These are phyloP conservation scores for Xylocampa areola DNA, from an alignment of 2,888 invertebrate genomes.

Conservation along the genomic window DNA sequence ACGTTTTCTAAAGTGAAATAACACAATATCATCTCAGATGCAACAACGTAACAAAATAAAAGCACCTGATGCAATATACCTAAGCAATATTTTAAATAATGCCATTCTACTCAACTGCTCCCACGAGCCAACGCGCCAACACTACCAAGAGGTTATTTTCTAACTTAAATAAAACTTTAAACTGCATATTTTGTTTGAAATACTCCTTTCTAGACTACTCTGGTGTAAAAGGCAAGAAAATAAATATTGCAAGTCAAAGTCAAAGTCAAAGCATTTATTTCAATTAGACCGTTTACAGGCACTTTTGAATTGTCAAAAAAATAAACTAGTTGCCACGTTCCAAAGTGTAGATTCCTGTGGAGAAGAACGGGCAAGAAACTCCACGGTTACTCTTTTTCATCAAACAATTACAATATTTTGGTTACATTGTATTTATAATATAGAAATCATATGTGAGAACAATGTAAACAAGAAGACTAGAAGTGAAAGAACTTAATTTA, in stretches of 20 bases:
- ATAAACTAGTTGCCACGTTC: no score
- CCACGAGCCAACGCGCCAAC: conserved; percentile 20
- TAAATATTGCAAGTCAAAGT: conserved; percentile 8
- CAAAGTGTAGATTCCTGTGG: no score
- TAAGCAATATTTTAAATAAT: conserved; percentile 46
- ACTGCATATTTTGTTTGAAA: conserved; percentile 28
- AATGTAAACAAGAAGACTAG: no score
- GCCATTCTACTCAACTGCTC: conserved; percentile 33
- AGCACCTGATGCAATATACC: conserved; percentile 28
- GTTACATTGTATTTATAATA: no score
- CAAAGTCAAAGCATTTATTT: no score
- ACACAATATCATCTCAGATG: conserved; percentile 1
- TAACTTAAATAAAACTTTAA: conserved; percentile 44
- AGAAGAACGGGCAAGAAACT: no score
- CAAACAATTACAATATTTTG: no score
- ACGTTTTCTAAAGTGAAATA: neutral
- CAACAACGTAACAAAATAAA: conserved; percentile 1
- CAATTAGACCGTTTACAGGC: no score
- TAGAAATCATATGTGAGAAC: no score
- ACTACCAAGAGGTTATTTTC: conserved; percentile 29
- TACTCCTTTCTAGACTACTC: conserved; percentile 7
- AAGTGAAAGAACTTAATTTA: conserved; percentile 2
- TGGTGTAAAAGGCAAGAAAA: neutral
- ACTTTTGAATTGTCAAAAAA: no score
- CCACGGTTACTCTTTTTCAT: no score